These are phyloP conservation scores for Meta bourneti DNA, from an alignment of 2,888 invertebrate species.

Conservation along the genomic window DNA sequence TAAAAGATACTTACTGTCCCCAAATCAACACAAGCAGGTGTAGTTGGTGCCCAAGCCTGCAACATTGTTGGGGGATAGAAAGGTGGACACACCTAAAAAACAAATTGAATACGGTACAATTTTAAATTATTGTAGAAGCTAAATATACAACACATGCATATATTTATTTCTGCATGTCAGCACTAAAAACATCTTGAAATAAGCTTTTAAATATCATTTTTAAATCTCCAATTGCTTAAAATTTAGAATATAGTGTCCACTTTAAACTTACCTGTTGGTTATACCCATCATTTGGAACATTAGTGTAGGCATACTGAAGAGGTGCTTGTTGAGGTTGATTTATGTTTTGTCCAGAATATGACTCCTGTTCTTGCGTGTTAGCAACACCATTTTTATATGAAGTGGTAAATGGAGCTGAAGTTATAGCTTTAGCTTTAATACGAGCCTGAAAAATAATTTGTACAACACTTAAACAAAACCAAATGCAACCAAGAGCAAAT, in stretches of 20 bases:
- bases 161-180: neutral
- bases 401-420: constrained; percentile 84
- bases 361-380: constrained; percentile 82
- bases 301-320: constrained; percentile 75
- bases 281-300: constrained; percentile 76
- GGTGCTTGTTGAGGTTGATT: constrained; percentile 78
- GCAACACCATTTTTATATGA: constrained; percentile 85
- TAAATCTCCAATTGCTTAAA: neutral
- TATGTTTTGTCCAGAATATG: constrained; percentile 77
- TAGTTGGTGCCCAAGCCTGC: constrained; percentile 78
- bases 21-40: constrained; percentile 78
- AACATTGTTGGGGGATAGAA: constrained; percentile 79
- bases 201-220: neutral
- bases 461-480: too few species aligned
- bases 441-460: constrained; percentile 82
- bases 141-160: too few species aligned
- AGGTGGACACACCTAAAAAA: constrained; percentile 78
- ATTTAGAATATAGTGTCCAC: neutral
- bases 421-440: constrained; percentile 90
- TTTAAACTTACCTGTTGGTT: constrained; percentile 67
- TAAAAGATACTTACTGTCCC: constrained; percentile 77
- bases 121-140: neutral
- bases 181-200: too few species aligned
- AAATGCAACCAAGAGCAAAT: too few species aligned
- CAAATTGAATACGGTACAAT: constrained; percentile 11